Percentiles rank a stretch among this genome's conserved stretches.
These are phyloP conservation scores for Steatornis caripensis DNA, from an alignment of 2,113 vertebrate species.

Conservation along the genomic window DNA sequence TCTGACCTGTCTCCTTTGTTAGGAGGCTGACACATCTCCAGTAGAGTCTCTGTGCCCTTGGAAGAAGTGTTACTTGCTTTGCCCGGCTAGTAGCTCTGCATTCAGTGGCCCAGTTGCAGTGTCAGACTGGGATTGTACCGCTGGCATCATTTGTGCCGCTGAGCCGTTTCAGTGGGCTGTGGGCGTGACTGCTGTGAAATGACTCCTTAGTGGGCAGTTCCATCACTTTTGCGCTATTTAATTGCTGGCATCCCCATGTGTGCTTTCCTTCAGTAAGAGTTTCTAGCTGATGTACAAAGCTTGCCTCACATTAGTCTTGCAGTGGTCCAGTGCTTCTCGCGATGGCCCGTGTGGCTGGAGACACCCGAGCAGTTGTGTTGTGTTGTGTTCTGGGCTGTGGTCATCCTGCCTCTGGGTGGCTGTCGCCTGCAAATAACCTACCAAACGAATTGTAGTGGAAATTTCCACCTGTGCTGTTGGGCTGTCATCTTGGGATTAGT, in stretches of 20 bases:
- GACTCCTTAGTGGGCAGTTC: background rate
- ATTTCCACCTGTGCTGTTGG: background rate
- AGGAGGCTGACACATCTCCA: background rate
- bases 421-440: background rate
- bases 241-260: background rate
- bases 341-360: accelerated
- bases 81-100: background rate
- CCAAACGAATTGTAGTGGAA: background rate
- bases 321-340: background rate
- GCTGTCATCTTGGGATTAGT: background rate
- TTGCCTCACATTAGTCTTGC: background rate
- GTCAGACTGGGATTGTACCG: background rate
- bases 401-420: background rate
- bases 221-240: background rate
- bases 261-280: background rate
- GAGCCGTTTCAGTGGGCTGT: background rate
- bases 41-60: background rate
- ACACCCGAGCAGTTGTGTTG: background rate
- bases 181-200: background rate
- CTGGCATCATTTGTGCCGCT: background rate
- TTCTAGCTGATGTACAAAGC: background rate
- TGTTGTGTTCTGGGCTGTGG: background rate
- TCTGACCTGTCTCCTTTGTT: background rate
- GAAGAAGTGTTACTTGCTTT: background rate
- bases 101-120: background rate